These are phyloP conservation scores for Camelus bactrianus DNA, from an alignment of 2,113 vertebrate genomes.

Conservation along the genomic window DNA sequence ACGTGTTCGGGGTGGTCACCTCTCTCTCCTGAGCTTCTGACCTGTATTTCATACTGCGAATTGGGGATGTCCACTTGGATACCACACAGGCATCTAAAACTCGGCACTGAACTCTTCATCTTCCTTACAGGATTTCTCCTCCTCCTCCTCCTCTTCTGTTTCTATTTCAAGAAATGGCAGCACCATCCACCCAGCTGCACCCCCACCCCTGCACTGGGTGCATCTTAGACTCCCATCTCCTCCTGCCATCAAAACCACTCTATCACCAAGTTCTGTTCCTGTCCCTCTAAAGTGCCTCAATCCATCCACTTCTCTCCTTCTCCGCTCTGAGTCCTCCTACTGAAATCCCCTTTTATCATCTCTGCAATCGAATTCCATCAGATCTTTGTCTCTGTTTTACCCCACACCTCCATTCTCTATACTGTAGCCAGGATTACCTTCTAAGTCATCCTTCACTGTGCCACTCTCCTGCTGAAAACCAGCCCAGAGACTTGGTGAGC, in stretches of 20 bases:
- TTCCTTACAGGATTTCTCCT: neutral
- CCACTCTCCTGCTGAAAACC: neutral
- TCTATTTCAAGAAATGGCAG: neutral
- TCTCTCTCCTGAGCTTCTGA: neutral
- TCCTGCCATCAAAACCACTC: neutral
- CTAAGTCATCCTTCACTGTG: neutral
- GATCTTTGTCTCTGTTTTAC: neutral
- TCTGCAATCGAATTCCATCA: neutral
- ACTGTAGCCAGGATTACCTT: neutral
- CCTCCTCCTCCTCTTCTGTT: neutral
- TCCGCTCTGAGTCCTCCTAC: neutral
- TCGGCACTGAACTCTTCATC: neutral
- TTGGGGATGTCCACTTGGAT: neutral
- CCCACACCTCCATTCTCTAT: neutral
- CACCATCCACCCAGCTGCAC: neutral
- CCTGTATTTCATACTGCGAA: too few relatives aligned
- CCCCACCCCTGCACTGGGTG: too few relatives aligned
- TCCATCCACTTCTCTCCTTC: neutral
- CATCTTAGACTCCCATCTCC: neutral
- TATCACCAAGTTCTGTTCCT: neutral
- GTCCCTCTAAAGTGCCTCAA: neutral
- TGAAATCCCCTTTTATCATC: too few relatives aligned
- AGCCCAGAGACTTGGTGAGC: neutral
- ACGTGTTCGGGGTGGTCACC: fast-evolving
- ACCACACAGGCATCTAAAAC: neutral